Conservation (phyloP, 2,797 vertebrate species). For the Tamandua tetradactyla region DNA sequence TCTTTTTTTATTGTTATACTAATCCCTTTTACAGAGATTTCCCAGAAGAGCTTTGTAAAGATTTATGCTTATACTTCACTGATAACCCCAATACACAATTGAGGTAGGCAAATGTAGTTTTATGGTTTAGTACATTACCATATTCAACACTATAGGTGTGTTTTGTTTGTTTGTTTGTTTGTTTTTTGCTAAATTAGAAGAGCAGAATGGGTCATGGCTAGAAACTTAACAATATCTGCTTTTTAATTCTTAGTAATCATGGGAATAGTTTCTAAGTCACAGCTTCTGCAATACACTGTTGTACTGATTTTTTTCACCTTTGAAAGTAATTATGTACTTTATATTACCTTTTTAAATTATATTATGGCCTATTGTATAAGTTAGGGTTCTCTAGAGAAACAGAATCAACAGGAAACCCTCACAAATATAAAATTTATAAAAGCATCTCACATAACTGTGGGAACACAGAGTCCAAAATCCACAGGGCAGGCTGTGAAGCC, state of each 20-base stretch:
- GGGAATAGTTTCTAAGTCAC: conserved; percentile 12
- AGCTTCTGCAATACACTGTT: background rate
- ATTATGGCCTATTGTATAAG: background rate
- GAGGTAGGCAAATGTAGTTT: background rate
- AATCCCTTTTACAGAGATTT: background rate
- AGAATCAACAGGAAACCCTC: too few relatives aligned
- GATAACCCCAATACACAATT: background rate
- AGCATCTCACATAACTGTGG: too few relatives aligned
- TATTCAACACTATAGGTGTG: background rate
- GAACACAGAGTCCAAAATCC: too few relatives aligned
- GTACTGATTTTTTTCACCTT: background rate
- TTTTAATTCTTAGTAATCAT: background rate
- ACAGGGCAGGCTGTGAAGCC: too few relatives aligned
- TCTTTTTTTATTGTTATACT: too few relatives aligned
- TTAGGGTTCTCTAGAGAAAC: too few relatives aligned
- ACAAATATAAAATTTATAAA: too few relatives aligned
- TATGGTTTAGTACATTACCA: background rate
- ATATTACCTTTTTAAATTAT: conserved; percentile 16
- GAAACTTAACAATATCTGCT: background rate
- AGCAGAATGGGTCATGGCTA: background rate
- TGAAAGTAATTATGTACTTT: conserved; percentile 6
- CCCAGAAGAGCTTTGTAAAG: background rate
- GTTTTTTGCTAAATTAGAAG: background rate
- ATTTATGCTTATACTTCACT: background rate
- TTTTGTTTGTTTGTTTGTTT: too few relatives aligned